These are phyloP conservation scores for Chaenocephalus aceratus DNA, from an alignment of 2,113 vertebrate genomes.

Conservation along the genomic window DNA sequence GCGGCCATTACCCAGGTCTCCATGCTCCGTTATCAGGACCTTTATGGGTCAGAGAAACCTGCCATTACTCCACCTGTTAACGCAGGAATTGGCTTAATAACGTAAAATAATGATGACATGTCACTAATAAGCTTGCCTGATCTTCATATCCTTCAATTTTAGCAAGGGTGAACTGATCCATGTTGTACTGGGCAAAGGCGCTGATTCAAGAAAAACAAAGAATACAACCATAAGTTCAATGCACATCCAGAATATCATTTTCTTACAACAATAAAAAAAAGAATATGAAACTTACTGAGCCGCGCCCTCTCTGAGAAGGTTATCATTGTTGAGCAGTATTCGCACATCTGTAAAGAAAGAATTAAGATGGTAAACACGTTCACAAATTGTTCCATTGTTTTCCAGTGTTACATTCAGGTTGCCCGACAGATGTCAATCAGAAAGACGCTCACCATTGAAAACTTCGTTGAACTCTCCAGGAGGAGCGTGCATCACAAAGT, in stretches of 20 bases:
- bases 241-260: not conserved
- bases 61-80: not conserved
- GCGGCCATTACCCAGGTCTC: slow-evolving; percentile 92
- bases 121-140: slow-evolving; percentile 79
- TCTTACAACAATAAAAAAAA: not conserved
- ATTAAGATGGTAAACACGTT: not conserved
- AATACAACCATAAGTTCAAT: slow-evolving; percentile 1
- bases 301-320: slow-evolving; percentile 95
- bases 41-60: slow-evolving; percentile 60
- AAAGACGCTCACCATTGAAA: slow-evolving; percentile 90
- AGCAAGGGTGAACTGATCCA: slow-evolving; percentile 96
- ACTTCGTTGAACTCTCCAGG: slow-evolving; percentile 98
- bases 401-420: not conserved
- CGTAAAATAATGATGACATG: not conserved
- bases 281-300: slow-evolving; percentile 88
- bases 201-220: slow-evolving; percentile 72
- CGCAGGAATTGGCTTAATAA: not conserved
- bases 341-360: slow-evolving; percentile 88
- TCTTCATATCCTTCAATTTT: slow-evolving; percentile 94
- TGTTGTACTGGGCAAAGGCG: slow-evolving; percentile 98
- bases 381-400: not conserved
- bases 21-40: slow-evolving; percentile 97
- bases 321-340: slow-evolving; percentile 93
- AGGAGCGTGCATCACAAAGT: slow-evolving; percentile 94
- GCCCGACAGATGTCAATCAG: not conserved